Conservation (phyloP, 2,888 invertebrate species). For the Bombyx huttoni region DNA sequence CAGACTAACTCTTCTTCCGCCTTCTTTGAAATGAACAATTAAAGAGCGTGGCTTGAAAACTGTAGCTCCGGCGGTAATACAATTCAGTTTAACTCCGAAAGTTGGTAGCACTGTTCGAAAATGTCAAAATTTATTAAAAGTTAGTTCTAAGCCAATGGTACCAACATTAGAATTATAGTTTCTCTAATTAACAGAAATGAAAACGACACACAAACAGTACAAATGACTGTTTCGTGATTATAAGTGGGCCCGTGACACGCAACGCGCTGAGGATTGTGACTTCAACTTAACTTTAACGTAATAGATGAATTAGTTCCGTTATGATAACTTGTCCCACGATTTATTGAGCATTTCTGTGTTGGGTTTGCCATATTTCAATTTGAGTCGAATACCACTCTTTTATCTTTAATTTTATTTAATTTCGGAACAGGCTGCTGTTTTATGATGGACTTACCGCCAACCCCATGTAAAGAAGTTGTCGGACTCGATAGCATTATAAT, state of each 20-base stretch:
- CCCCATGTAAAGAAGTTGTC: too few relatives aligned
- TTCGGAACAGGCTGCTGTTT: too few relatives aligned
- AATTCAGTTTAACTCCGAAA: too few relatives aligned
- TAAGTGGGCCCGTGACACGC: constrained; percentile 18
- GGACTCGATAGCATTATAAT: too few relatives aligned
- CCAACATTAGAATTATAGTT: constrained; percentile 16
- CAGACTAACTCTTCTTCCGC: too few relatives aligned
- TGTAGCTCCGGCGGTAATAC: too few relatives aligned
- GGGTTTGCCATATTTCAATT: too few relatives aligned
- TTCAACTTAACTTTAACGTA: not conserved
- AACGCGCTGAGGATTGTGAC: not conserved
- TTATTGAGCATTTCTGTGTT: not conserved
- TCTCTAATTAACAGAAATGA: constrained; percentile 29
- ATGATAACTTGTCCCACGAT: constrained; percentile 1
- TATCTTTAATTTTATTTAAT: too few relatives aligned
- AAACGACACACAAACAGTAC: constrained; percentile 25
- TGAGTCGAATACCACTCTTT: too few relatives aligned
- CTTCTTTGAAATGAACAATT: too few relatives aligned
- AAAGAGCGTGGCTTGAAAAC: too few relatives aligned
- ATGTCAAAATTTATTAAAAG: constrained; percentile 12
- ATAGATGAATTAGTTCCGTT: constrained; percentile 2
- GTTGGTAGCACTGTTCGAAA: not conserved
- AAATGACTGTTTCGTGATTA: constrained; percentile 30
- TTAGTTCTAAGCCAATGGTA: constrained; percentile 12
- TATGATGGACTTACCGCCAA: too few relatives aligned